Conservation (phyloP, 2,113 vertebrate species). For the Laticauda laticaudata region DNA sequence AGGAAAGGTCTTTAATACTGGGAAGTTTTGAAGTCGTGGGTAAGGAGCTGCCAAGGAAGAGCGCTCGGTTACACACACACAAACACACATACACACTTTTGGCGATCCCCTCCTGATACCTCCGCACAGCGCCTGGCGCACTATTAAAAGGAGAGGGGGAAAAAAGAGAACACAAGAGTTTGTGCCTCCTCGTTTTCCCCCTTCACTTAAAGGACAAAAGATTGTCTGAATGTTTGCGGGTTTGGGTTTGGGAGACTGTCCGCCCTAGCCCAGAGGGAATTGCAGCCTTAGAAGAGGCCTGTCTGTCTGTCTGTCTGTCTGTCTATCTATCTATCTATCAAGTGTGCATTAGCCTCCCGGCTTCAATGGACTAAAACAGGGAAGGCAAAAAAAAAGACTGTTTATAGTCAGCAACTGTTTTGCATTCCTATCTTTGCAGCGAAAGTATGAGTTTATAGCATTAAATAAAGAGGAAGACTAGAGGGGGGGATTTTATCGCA, state of each 20-base stretch:
- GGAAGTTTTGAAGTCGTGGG: background rate
- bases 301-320: too few species aligned
- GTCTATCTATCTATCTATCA: background rate
- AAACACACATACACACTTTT: too few species aligned
- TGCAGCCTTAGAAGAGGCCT: background rate
- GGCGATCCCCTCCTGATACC: background rate
- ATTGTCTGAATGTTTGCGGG: background rate
- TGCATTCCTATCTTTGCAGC: background rate
- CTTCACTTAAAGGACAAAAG: background rate
- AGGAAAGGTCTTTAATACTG: too few species aligned
- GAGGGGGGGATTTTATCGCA: background rate
- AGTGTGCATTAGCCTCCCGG: background rate
- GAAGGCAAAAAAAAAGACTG: background rate
- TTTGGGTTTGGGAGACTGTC: background rate
- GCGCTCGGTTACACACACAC: too few species aligned
- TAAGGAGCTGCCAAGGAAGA: background rate
- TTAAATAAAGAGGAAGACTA: background rate
- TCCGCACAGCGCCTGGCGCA: background rate
- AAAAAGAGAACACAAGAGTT: background rate
- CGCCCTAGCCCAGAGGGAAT: background rate
- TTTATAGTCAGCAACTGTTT: background rate
- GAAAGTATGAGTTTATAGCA: background rate
- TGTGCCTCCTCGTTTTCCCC: background rate
- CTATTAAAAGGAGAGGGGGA: rapidly evolving
- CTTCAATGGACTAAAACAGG: background rate